Conservation (phyloP, 2,113 vertebrate species). For the Otus sunia region DNA sequence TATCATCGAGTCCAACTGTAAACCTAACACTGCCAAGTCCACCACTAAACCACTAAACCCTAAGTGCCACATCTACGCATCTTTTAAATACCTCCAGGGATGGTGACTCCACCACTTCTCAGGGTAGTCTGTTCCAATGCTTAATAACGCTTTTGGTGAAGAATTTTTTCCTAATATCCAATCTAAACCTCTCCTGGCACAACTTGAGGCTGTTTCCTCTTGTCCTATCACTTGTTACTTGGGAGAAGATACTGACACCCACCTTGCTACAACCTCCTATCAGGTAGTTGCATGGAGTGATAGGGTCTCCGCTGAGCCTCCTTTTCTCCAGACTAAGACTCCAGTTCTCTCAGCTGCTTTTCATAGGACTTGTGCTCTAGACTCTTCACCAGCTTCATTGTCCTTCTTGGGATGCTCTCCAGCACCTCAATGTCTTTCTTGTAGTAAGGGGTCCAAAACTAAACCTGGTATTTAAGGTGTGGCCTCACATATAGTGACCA, state of each 20-base stretch:
- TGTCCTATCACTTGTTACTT: fast-evolving
- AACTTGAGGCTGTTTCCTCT: neutral
- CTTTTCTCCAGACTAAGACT: neutral
- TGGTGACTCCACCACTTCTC: neutral
- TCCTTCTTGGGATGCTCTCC: fast-evolving
- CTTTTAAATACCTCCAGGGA: neutral
- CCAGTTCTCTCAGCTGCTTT: neutral
- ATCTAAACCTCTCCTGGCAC: fast-evolving
- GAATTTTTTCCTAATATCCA: neutral
- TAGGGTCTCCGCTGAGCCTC: neutral
- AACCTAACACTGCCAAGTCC: neutral
- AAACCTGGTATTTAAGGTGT: fast-evolving
- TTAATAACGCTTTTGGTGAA: fast-evolving
- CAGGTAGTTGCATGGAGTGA: fast-evolving
- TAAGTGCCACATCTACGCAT: fast-evolving
- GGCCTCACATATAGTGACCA: fast-evolving
- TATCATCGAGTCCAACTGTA: neutral
- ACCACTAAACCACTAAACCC: neutral
- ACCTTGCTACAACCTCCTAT: fast-evolving
- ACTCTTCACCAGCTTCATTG: neutral
- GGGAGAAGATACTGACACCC: fast-evolving
- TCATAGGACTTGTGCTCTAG: fast-evolving
- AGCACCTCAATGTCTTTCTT: neutral
- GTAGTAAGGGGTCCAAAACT: neutral
- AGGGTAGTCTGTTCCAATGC: neutral